phyloP scores from a whole-genome alignment of 2,888 invertebrate genomes.

The Exephanes ischioxanthus region DNA sequence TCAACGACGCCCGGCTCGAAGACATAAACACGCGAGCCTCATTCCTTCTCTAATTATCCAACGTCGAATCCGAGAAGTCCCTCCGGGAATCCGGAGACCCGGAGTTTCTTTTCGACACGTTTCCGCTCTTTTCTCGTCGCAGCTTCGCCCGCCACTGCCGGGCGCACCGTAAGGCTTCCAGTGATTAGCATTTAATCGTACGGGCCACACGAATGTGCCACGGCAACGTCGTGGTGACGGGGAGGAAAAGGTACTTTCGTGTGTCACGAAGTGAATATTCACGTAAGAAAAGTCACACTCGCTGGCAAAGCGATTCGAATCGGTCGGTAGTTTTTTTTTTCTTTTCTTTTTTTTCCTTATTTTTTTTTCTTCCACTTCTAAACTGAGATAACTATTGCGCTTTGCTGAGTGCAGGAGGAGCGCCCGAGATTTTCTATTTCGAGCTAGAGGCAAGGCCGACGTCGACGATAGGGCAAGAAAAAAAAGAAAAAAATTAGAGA shows the following conservation, averaged over 20 bases:
- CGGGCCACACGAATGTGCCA: constrained; percentile 51
- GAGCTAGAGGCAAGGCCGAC: constrained; percentile 5
- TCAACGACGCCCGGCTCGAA: constrained; percentile 45
- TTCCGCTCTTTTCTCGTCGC: constrained; percentile 32
- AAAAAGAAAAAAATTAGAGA: not conserved
- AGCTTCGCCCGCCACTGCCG: constrained; percentile 24
- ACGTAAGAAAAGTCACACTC: constrained; percentile 31
- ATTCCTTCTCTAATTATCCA: constrained; percentile 45
- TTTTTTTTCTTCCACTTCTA: not conserved
- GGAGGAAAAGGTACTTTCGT: constrained; percentile 58
- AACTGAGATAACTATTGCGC: constrained; percentile 32
- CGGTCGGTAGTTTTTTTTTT: constrained; percentile 33
- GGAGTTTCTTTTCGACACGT: constrained; percentile 1
- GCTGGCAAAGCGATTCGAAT: constrained; percentile 44
- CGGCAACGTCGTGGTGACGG: constrained; percentile 8
- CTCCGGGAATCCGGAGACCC: constrained; percentile 21
- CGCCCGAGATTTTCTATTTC: constrained; percentile 11
- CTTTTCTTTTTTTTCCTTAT: not conserved
- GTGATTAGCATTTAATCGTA: constrained; percentile 63
- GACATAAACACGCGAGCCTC: constrained; percentile 51
- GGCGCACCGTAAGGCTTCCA: constrained; percentile 23
- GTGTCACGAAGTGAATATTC: constrained; percentile 67
- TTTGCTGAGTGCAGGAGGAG: constrained; percentile 4
- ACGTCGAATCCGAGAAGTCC: constrained; percentile 39
- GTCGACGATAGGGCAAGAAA: not conserved